Conservation (phyloP, 2,888 invertebrate genomes). For the Tetanocera ferruginea region DNA sequence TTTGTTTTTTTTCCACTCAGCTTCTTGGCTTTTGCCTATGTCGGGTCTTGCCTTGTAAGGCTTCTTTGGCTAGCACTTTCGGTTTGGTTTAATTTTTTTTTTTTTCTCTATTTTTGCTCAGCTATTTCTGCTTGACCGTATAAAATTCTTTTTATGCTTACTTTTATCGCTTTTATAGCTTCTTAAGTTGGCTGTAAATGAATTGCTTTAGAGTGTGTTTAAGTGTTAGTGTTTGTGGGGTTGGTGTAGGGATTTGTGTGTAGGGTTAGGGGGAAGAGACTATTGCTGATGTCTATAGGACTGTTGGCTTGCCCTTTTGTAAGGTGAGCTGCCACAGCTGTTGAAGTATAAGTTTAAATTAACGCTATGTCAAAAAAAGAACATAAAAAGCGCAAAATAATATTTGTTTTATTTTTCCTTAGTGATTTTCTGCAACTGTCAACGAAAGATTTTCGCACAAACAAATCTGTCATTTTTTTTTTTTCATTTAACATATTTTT, state of each 20-base stretch:
- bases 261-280: background rate
- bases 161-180: constrained; percentile 24
- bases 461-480: background rate
- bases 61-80: constrained; percentile 15
- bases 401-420: background rate
- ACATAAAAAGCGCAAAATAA: no score
- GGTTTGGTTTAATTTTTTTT: background rate
- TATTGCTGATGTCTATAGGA: background rate
- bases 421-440: background rate
- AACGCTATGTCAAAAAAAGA: background rate
- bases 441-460: background rate
- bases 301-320: background rate
- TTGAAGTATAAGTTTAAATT: background rate
- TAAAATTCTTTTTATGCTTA: constrained; percentile 11
- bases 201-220: constrained; percentile 17
- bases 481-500: background rate
- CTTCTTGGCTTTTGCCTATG: background rate
- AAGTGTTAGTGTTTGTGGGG: constrained; percentile 38
- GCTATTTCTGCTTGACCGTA: background rate
- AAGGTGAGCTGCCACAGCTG: no score
- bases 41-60: background rate
- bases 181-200: constrained; percentile 20
- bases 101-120: background rate
- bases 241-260: constrained; percentile 28
- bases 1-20: background rate